Conservation (phyloP, 1,140 invertebrate genomes). For the Lycorma delicatula region DNA sequence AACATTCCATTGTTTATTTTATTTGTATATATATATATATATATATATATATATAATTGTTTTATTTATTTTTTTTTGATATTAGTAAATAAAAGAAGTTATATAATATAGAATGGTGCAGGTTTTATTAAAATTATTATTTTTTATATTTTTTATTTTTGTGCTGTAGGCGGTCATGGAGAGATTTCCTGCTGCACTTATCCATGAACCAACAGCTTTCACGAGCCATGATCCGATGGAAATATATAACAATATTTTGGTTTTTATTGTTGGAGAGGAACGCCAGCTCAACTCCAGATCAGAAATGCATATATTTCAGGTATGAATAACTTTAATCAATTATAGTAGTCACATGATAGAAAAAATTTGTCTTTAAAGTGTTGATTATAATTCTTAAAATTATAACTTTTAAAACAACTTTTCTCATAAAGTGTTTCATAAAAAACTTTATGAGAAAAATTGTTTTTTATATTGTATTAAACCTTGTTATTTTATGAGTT, state of each 20-base stretch:
- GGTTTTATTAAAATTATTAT: slow-evolving; percentile 1
- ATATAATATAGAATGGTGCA: no score
- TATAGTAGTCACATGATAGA: not conserved
- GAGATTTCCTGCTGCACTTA: slow-evolving; percentile 82
- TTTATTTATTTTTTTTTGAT: not conserved
- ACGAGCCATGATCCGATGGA: slow-evolving; percentile 94
- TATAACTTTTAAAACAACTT: no score
- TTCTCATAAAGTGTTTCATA: no score
- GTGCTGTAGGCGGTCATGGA: slow-evolving; percentile 82
- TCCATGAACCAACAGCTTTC: slow-evolving; percentile 93
- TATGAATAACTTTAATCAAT: slow-evolving; percentile 34
- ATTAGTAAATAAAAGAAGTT: not conserved
- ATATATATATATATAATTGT: not conserved
- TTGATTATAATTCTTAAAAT: no score
- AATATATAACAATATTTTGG: slow-evolving; percentile 96
- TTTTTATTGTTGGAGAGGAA: slow-evolving; percentile 82
- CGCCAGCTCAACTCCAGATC: slow-evolving; percentile 51
- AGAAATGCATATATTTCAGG: slow-evolving; percentile 99
- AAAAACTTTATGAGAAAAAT: no score
- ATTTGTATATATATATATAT: no score
- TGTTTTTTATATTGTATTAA: no score
- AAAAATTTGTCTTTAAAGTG: not conserved
- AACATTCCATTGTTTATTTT: no score
- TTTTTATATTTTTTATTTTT: slow-evolving; percentile 14
- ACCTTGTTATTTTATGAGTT: no score